A percentile compares a stretch with the other conserved stretches of the same genome.
phyloP scores from a whole-genome alignment of 2,113 vertebrate species.

The Anguilla japonica region DNA sequence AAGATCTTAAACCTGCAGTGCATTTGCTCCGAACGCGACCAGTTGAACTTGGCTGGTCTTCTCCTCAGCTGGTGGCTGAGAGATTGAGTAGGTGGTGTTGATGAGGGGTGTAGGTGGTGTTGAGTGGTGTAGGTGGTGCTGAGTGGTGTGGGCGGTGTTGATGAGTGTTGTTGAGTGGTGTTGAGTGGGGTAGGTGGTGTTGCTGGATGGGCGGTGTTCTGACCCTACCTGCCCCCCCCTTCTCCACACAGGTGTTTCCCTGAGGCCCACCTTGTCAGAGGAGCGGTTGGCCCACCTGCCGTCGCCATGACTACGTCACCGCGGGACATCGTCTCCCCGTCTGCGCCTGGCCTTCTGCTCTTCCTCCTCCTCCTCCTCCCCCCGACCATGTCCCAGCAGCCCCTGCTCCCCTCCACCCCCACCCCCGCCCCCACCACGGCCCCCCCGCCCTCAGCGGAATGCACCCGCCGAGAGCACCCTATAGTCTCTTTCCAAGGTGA shows the following conservation, averaged over 20 bases:
- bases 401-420: slow-evolving; percentile 49
- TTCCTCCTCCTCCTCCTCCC: slow-evolving; percentile 71
- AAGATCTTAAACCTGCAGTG: not conserved
- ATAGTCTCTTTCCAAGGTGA: slow-evolving; percentile 89
- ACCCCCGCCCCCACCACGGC: slow-evolving; percentile 48
- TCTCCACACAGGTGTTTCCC: slow-evolving; percentile 72
- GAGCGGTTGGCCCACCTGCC: slow-evolving; percentile 58
- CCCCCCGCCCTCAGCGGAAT: slow-evolving; percentile 65
- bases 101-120: not conserved
- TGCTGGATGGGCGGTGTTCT: not conserved
- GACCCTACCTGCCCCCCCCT: slow-evolving; percentile 34
- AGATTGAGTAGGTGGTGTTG: not conserved
- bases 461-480: slow-evolving; percentile 85
- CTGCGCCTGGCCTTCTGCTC: slow-evolving; percentile 72
- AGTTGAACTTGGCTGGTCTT: not conserved
- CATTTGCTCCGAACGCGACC: not conserved
- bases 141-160: not conserved
- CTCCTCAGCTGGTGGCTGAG: not conserved
- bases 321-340: slow-evolving; percentile 72
- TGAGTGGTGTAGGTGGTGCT: not conserved
- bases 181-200: too few relatives aligned
- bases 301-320: slow-evolving; percentile 82
- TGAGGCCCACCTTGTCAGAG: slow-evolving; percentile 73
- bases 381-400: slow-evolving; percentile 69
- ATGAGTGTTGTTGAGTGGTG: not conserved